Conservation (phyloP, 2,888 invertebrate species). For the Parthenolecanium corni region DNA sequence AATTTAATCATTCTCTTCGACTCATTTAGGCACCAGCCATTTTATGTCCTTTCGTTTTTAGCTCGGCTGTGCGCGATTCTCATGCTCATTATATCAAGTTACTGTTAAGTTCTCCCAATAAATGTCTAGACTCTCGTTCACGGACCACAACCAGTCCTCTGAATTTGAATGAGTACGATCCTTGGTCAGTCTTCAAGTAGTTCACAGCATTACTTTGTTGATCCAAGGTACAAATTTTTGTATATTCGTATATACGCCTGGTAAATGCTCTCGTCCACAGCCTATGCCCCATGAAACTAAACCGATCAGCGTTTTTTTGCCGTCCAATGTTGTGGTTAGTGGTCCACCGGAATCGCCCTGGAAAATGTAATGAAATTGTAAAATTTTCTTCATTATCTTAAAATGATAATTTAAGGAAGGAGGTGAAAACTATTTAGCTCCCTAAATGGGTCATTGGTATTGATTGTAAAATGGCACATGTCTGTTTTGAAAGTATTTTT, state of each 20-base stretch:
- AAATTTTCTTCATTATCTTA: too few relatives aligned
- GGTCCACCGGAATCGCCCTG: slow-evolving; percentile 70
- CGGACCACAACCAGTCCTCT: background rate
- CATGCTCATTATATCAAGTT: background rate
- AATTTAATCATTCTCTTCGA: slow-evolving; percentile 6
- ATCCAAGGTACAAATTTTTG: slow-evolving; percentile 88
- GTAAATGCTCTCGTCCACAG: slow-evolving; percentile 77
- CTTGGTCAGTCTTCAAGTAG: background rate
- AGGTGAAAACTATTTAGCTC: too few relatives aligned
- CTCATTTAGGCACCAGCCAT: background rate
- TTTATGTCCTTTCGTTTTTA: background rate
- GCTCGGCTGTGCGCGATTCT: background rate
- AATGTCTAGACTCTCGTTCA: background rate
- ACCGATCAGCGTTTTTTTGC: slow-evolving; percentile 74
- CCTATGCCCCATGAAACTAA: slow-evolving; percentile 87
- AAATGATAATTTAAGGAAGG: too few relatives aligned
- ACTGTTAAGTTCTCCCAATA: background rate
- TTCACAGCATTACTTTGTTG: slow-evolving; percentile 61
- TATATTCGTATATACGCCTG: slow-evolving; percentile 85
- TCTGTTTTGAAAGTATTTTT: too few relatives aligned
- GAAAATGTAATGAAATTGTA: background rate
- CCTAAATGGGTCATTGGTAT: too few relatives aligned
- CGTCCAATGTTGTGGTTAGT: slow-evolving; percentile 71
- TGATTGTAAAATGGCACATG: too few relatives aligned
- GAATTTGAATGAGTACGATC: background rate